phyloP scores from a whole-genome alignment of 64 coral and sea anemone species.

The Stichodactyla helianthus region DNA sequence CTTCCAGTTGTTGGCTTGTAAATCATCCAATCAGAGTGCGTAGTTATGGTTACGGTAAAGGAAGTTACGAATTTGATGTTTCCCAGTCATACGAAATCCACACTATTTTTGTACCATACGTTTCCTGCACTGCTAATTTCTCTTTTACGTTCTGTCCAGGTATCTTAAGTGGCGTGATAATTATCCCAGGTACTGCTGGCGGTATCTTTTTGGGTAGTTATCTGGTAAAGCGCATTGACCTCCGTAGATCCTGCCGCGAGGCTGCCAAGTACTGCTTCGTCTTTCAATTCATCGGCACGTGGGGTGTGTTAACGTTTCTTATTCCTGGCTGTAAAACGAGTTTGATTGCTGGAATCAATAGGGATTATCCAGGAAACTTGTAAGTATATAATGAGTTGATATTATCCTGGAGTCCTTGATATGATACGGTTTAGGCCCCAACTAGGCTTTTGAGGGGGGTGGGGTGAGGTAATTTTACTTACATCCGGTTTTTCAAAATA shows the following conservation, averaged over 20 bases:
- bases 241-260: slow-evolving; percentile 63
- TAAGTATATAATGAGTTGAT: neutral
- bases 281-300: slow-evolving; percentile 90
- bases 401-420: too few species aligned
- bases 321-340: slow-evolving; percentile 93
- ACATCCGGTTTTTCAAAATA: too few species aligned
- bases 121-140: neutral
- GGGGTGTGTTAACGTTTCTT: slow-evolving; percentile 84
- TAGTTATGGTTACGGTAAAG: too few species aligned
- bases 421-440: too few species aligned
- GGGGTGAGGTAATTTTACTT: too few species aligned
- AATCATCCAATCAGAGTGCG: too few species aligned
- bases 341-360: slow-evolving; percentile 70
- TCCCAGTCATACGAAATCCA: too few species aligned
- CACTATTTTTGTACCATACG: too few species aligned
- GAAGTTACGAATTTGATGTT: too few species aligned
- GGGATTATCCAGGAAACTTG: slow-evolving; percentile 27
- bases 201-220: slow-evolving; percentile 98
- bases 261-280: slow-evolving; percentile 93
- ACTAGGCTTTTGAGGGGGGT: too few species aligned
- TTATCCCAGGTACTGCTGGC: slow-evolving; percentile 90
- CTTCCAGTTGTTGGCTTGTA: too few species aligned
- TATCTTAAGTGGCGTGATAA: slow-evolving; percentile 82
- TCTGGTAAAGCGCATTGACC: slow-evolving; percentile 79
- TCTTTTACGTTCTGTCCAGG: slow-evolving; percentile 10